Base-by-base conservation (phyloP, 2,113 vertebrate species). In the Mastomys natalensis region DNA sequence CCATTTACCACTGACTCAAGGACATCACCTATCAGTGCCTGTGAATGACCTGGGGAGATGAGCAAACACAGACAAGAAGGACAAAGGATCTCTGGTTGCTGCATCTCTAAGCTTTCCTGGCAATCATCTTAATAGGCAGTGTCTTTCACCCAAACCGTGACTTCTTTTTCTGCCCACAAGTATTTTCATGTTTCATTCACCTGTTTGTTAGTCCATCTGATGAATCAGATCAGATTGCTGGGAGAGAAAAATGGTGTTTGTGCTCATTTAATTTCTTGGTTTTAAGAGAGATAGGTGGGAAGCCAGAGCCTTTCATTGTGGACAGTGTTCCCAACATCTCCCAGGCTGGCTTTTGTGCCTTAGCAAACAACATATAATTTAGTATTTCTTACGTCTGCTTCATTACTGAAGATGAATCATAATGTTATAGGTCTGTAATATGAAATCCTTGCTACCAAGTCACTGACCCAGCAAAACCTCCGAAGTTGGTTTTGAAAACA, bases 401-500 rank as follows among this genome's bases (percentile, higher is more conserved):
- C 88, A 40, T 95, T 88, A 74, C 81, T 92, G 81, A 73, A 86
- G 58, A 68, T 60, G 87, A 80, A 87, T 95, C 85, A 73, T n/a
- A 48, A 91, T 81, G 85, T 73, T 10, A 55, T 3, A n/a, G 58
- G 29, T 86, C 64, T 80, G 0, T 53, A 72, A 81, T 11, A 73
- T 13, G 31, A 93, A 95, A 85, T 80, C 31, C 7, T 24, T 29
- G 43, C 73, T 64, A 48, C 70, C 74, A 92, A 53, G 31, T 95
- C 68, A 58, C 51, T 73, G 66, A 94, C 12, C 48, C 13, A 70
- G 77, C 26, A 78, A 72, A 90, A 91, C 70, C 37, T 40, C 45
- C 43, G 34, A 85, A 68, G 40, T 13, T 22, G 34, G 66, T 84
- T 96, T 96, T 97, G 43, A 68, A 95, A 97, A 96, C 64, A 96